Evolutionary conservation across 2,113 vertebrate genomes (phyloP), one percentile per base, ranked within the genome.

Genomic region (Platanista minor): DNA sequence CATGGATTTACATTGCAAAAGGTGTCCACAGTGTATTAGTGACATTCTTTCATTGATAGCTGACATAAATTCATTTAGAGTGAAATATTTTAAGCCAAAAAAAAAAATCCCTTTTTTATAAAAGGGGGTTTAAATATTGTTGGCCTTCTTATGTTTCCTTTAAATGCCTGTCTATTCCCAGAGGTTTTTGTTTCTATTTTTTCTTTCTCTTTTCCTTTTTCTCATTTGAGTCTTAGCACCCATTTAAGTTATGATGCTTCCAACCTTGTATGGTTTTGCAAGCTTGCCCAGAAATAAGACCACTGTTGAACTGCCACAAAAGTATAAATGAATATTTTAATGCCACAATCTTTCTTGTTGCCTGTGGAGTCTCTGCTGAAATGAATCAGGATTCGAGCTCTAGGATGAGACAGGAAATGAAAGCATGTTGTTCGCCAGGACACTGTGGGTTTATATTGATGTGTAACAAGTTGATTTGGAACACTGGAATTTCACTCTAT

Each of bases 1-100:
- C 98, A 98, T 98, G 98, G 98, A 98, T 98, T 98, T 98, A 98
- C 98, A 98, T 98, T 98, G 97, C 98, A 98, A 98, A 98, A 99
- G 98, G 97, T 98, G 97, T 98, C 98, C 98, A 98, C 97, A 96
- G 98, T 98, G 98, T 98, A 98, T 98, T 99, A 98, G 98, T 98
- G 98, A 99, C 98, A 98, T 98, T 98, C 97, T 99, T 98, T 98
- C 98, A 98, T 98, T 98, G 98, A 96, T 98, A 98, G 98, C 96
- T 97, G 96, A 94, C 98, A 96, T 98, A 92, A 98, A 97, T 98
- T 97, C 98, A 98, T 98, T 98, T 98, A 96, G 97, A 97, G 96
- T 95, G 97, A 98, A 97, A 97, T 97, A 98, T 98, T 95, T 98
- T 98, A 98, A 98, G 98, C 98, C 97, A 98, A 98, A 98, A 97